Conservation (phyloP, 2,888 invertebrate genomes). For the Argyra leucocephala region DNA sequence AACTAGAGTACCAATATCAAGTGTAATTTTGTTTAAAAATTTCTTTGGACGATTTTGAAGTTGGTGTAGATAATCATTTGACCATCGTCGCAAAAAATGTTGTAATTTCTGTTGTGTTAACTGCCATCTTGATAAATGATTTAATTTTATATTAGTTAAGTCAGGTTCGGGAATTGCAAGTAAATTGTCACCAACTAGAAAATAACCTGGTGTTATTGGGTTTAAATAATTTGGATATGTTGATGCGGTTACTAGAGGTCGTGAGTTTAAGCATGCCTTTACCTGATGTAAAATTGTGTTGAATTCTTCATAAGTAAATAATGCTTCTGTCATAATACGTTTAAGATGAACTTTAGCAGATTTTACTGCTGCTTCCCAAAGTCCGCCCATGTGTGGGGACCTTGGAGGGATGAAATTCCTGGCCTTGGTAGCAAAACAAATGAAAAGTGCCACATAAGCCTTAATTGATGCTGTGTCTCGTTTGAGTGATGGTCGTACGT, state of each 20-base stretch:
- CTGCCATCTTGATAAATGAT: too few species aligned
- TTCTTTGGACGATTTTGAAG: too few species aligned
- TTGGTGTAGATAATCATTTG: too few species aligned
- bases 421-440: constrained; percentile 23
- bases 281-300: constrained; percentile 5
- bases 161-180: too few species aligned
- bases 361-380: constrained; percentile 22
- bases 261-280: constrained; percentile 2
- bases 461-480: constrained; percentile 18
- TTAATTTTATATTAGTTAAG: too few species aligned
- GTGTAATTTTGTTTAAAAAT: too few species aligned
- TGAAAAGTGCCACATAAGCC: constrained; percentile 22
- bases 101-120: too few species aligned
- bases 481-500: constrained; percentile 12
- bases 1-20: too few species aligned
- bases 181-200: too few species aligned
- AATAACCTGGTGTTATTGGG: too few species aligned
- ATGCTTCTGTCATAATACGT: constrained; percentile 2
- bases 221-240: constrained; percentile 8
- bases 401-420: constrained; percentile 21
- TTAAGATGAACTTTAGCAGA: constrained; percentile 18
- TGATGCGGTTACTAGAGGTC: not conserved
- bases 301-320: not conserved
- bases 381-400: constrained; percentile 21
- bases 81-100: too few species aligned